Base-by-base conservation (phyloP, 2,797 vertebrate genomes). In the Lacerta agilis region DNA sequence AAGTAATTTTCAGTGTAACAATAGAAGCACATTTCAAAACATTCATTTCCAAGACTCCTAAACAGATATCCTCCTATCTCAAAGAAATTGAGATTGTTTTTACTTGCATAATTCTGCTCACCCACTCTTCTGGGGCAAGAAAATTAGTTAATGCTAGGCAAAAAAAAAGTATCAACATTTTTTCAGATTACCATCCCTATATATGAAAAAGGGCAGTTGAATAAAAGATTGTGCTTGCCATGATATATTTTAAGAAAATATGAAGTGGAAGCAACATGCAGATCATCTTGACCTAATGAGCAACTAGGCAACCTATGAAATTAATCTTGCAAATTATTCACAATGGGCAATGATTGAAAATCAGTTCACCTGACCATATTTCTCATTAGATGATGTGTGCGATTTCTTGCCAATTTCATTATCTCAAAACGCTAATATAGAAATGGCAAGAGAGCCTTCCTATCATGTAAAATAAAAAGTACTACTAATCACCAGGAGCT, bases 21-120 rank as follows among this genome's bases (percentile, higher is more conserved):
- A 49, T 29, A 82, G 58, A 49, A 87, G 61, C 7, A 27, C 2
- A 8, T 83, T 78, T 15, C 43, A 73, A 85, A 77, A 83, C 90
- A 92, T 86, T 33, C 45, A 43, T 82, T 0, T 58, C 75, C 72
- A 0, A 0, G 78, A n/a, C n/a, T 82, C 43, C 25, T 76, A 49
- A 43, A 29, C 38, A n/a, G 29, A 77, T 38, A 43, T 64, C 41
- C 8, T 55, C 38, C 25, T 67, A 79, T 83, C 58, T 85, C 76
- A 27, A 83, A 87, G 73, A 83, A 49, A 49, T 13, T 49, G 49
- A 49, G 4, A 43, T 84, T 20, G 64, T 61, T 75, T 76, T 61
- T 7, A 85, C 29, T 85, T 66, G 83, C n/a, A 91, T 77, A 86
- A 38, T 86, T 79, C 76, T 86, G 58, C 7, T 82, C 81, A 33